Evolutionary conservation across 2,113 vertebrate species (phyloP).

Genomic region (human (Homo sapiens)): DNA sequence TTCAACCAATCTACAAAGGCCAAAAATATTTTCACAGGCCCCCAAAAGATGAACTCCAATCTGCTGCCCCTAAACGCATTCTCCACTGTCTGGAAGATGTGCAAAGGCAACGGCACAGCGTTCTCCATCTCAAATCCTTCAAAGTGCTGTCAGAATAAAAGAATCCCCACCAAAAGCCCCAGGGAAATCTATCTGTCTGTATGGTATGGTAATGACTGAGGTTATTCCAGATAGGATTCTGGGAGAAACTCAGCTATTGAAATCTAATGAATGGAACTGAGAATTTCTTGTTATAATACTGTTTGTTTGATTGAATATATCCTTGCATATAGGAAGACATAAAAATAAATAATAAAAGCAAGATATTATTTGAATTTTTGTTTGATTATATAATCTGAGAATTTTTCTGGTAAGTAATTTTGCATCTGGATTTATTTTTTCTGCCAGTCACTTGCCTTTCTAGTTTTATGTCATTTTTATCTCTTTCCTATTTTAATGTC

Average conservation of each 20-base stretch:
- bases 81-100: slow-evolving; percentile 48
- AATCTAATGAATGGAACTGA: slow-evolving; percentile 25
- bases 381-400: background rate
- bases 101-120: background rate
- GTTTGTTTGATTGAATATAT: background rate
- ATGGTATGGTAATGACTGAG: slow-evolving; percentile 14
- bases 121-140: slow-evolving; percentile 58
- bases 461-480: background rate
- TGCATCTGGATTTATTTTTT: background rate
- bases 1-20: slow-evolving; percentile 65
- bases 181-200: slow-evolving; percentile 40
- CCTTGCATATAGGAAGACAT: background rate
- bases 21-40: slow-evolving; percentile 66
- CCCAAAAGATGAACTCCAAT: slow-evolving; percentile 65
- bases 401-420: background rate
- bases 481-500: background rate
- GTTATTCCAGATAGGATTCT: background rate
- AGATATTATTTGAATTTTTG: background rate
- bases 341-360: slow-evolving; percentile 2
- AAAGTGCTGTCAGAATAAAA: slow-evolving; percentile 42
- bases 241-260: background rate
- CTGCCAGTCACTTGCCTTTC: background rate
- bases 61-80: slow-evolving; percentile 66
- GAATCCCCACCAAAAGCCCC: background rate
- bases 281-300: background rate